Evolutionary conservation across 2,113 vertebrate species (phyloP).

Genomic region (Callorhinus ursinus): DNA sequence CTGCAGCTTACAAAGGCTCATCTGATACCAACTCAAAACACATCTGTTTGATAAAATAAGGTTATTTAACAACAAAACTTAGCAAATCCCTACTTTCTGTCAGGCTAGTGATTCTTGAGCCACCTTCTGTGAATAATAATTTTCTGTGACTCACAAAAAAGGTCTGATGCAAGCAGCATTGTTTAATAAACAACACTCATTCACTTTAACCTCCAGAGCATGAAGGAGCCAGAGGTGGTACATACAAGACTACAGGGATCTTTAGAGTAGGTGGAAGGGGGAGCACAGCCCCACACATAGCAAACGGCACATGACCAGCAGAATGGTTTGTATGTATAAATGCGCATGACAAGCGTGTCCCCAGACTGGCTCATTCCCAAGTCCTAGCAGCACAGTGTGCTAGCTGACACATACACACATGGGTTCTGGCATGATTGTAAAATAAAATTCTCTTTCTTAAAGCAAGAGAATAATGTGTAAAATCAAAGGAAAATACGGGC

Average conservation of each 20-base stretch:
- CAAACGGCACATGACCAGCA: not conserved
- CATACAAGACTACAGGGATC: not conserved
- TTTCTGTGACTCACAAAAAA: slow-evolving; percentile 26
- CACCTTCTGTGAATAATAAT: not conserved
- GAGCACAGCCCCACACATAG: not conserved
- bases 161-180: not conserved
- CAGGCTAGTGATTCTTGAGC: slow-evolving; percentile 24
- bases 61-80: slow-evolving; percentile 37
- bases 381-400: slow-evolving; percentile 43
- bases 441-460: slow-evolving; percentile 47
- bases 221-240: not conserved
- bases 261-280: not conserved
- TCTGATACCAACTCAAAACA: slow-evolving; percentile 49
- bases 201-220: not conserved
- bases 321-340: slow-evolving; percentile 7
- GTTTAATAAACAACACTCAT: not conserved
- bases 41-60: slow-evolving; percentile 48
- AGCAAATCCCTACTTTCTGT: slow-evolving; percentile 31
- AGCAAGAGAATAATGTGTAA: slow-evolving; percentile 59
- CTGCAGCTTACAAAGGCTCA: slow-evolving; percentile 34
- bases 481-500: slow-evolving; percentile 65
- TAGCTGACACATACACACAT: slow-evolving; percentile 42
- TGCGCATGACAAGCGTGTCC: slow-evolving; percentile 64
- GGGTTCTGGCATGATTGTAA: slow-evolving; percentile 69
- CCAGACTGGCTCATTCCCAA: slow-evolving; percentile 72